Conservation (phyloP, 1,140 invertebrate genomes). For the Hermetia illucens region DNA sequence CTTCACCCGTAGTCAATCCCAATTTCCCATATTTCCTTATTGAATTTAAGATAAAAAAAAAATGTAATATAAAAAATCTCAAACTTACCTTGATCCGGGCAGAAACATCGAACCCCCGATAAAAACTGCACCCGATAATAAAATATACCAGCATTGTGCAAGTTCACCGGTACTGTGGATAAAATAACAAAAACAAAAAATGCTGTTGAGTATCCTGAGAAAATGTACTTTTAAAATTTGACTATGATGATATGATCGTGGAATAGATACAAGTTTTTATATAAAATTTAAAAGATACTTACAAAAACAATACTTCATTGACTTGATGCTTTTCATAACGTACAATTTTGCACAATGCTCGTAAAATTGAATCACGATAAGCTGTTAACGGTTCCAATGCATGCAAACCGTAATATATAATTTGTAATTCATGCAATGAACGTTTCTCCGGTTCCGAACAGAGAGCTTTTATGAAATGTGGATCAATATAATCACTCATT, state of each 20-base stretch:
- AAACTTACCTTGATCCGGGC: constrained; percentile 61
- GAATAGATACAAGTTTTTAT: not conserved
- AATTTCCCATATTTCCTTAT: not conserved
- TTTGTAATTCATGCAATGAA: constrained; percentile 56
- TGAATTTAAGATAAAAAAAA: constrained; percentile 1
- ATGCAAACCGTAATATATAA: constrained; percentile 60
- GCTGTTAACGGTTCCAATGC: constrained; percentile 57
- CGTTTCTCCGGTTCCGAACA: too few species aligned
- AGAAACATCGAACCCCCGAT: constrained; percentile 80
- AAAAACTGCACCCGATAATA: constrained; percentile 75
- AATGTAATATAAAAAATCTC: constrained; percentile 10
- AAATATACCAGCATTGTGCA: constrained; percentile 71
- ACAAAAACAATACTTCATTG: constrained; percentile 71
- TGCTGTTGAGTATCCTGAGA: not conserved
- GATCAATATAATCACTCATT: too few species aligned
- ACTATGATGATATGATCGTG: not conserved
- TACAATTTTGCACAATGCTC: constrained; percentile 53
- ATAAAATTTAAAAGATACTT: constrained; percentile 28
- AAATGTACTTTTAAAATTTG: too few species aligned
- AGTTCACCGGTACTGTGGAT: constrained; percentile 59
- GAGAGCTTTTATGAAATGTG: too few species aligned
- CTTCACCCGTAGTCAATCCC: not conserved
- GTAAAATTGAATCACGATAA: constrained; percentile 52
- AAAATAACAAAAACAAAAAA: constrained; percentile 11
- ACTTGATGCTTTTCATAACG: constrained; percentile 60